A percentile compares a stretch with the other conserved stretches of the same genome.
Conservation (phyloP, 2,797 vertebrate genomes). For the Aldrovandia affinis region DNA sequence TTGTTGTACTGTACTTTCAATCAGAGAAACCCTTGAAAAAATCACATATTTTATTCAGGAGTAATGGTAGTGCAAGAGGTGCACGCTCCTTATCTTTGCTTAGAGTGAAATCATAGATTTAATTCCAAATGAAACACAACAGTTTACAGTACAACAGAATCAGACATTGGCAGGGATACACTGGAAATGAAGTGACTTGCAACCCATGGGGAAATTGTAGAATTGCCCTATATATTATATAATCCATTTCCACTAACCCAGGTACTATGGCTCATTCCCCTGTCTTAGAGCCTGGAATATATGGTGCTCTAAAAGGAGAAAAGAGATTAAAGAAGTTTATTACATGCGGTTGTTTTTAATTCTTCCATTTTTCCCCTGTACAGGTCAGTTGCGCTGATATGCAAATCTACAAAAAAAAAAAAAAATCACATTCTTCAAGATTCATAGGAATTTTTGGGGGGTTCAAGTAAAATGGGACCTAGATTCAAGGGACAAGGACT, state of each 20-base stretch:
- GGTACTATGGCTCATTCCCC: not conserved
- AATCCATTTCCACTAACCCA: not conserved
- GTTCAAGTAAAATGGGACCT: not conserved
- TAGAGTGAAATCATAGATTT: not conserved
- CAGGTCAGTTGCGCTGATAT: not conserved
- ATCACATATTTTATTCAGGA: not conserved
- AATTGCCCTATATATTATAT: not conserved
- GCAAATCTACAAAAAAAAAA: not conserved
- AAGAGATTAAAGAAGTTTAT: not conserved
- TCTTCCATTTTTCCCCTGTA: not conserved
- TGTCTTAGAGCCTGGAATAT: not conserved
- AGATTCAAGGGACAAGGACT: not conserved
- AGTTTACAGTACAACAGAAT: not conserved
- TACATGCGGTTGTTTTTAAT: not conserved
- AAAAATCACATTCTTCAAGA: not conserved
- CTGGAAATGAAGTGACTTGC: not conserved
- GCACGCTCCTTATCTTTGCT: not conserved
- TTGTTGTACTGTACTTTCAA: not conserved
- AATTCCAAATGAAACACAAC: not conserved
- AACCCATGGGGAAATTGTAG: not conserved
- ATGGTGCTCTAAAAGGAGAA: not conserved
- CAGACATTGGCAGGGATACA: not conserved
- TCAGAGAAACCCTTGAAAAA: slow-evolving; percentile 6
- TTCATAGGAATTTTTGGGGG: not conserved
- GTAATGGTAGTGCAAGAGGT: too few species aligned